Percentiles rank a stretch among this genome's conserved stretches.
Conservation (phyloP, 2,888 invertebrate species). For the Nemurella pictetii region DNA sequence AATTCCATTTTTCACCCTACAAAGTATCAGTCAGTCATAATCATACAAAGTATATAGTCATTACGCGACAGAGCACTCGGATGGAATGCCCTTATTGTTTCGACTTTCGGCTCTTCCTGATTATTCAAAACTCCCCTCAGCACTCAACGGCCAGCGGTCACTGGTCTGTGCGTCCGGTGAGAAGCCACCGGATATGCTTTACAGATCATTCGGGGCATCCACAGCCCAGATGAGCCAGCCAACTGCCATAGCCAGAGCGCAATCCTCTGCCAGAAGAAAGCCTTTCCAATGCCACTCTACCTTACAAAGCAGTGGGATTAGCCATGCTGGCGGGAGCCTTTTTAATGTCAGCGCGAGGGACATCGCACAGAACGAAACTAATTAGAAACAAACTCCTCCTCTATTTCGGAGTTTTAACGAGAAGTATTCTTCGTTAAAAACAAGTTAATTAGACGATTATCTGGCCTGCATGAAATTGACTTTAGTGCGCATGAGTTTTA, state of each 20-base stretch:
- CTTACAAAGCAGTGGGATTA: not conserved
- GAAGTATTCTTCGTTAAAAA: not conserved
- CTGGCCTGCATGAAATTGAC: too few relatives aligned
- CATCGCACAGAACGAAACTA: not conserved
- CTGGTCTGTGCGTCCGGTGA: slow-evolving; percentile 13
- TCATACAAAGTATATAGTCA: not conserved
- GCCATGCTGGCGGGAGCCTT: not conserved
- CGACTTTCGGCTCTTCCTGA: slow-evolving; percentile 5
- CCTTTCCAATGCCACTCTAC: not conserved
- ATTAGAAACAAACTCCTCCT: not conserved
- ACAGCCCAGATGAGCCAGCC: not conserved
- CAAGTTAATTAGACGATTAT: not conserved
- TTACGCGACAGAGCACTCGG: not conserved
- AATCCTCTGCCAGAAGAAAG: not conserved
- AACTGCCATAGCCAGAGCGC: too few relatives aligned
- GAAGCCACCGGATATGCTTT: not conserved
- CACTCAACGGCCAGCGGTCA: not conserved
- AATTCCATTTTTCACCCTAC: not conserved
- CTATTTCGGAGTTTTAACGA: not conserved
- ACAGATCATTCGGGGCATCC: slow-evolving; percentile 1
- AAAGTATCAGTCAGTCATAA: not conserved
- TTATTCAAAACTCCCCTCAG: slow-evolving; percentile 17
- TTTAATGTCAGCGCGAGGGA: not conserved
- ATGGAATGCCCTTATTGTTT: not conserved
- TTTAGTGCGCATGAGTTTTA: too few relatives aligned